Evolutionary conservation across 2,113 vertebrate genomes (phyloP).

Genomic region (Onychostoma macrolepis): DNA sequence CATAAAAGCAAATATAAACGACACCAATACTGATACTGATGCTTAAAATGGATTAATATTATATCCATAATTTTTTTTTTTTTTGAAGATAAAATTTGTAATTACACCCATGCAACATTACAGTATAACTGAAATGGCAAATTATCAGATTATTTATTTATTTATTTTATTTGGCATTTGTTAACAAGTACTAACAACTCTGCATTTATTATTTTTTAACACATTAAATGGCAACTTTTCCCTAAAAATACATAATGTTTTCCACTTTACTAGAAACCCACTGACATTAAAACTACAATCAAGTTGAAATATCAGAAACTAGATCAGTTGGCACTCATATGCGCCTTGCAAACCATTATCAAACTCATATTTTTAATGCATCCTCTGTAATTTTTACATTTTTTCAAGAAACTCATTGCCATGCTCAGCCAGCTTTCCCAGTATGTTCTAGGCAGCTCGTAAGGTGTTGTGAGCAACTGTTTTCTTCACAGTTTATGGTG

Average conservation of each 20-base stretch:
- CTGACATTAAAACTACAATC: neutral
- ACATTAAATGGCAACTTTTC: neutral
- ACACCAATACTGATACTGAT: neutral
- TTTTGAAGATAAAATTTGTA: neutral
- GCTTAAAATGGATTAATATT: no score
- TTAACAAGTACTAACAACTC: neutral
- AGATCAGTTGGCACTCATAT: neutral
- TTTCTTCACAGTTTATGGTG: neutral
- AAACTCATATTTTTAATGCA: neutral
- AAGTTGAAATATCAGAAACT: neutral
- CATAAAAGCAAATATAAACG: neutral
- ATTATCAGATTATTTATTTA: neutral
- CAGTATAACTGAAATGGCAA: neutral
- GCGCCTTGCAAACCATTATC: neutral
- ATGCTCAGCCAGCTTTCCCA: neutral
- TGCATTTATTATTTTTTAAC: neutral
- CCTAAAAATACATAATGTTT: neutral
- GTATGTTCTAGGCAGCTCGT: neutral
- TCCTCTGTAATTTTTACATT: neutral
- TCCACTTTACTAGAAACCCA: neutral
- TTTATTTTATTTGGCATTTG: neutral
- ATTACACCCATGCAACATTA: neutral
- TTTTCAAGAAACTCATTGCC: neutral
- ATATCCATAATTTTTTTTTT: no score
- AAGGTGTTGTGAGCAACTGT: neutral